These are phyloP conservation scores for Caenorhabditis uteleia DNA, from an alignment of 2,888 invertebrate species.

Conservation along the genomic window DNA sequence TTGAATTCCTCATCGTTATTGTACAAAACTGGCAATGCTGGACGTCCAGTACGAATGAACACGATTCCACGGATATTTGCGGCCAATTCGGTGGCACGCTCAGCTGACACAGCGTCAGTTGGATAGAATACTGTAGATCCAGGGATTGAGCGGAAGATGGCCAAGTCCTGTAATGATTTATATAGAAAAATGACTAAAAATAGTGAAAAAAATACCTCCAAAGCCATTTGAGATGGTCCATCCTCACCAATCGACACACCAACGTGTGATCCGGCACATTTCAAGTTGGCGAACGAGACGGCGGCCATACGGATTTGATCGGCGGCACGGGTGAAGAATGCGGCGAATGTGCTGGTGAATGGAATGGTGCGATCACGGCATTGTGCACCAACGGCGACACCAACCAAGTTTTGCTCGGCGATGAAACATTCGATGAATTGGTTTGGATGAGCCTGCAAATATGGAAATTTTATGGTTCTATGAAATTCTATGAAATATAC, in stretches of 20 bases:
- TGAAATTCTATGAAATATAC: too few relatives aligned
- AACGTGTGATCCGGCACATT: constrained; percentile 89
- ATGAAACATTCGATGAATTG: constrained; percentile 97
- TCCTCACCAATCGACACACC: constrained; percentile 86
- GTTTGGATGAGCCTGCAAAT: constrained; percentile 76
- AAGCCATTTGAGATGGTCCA: constrained; percentile 93
- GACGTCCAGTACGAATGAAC: constrained; percentile 93
- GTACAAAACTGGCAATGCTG: constrained; percentile 86
- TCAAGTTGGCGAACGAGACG: constrained; percentile 95
- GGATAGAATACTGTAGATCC: constrained; percentile 78
- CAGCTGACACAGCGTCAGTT: constrained; percentile 87
- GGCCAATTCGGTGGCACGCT: constrained; percentile 91
- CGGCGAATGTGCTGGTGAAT: constrained; percentile 95
- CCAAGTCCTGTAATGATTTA: constrained; percentile 81
- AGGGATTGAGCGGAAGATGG: constrained; percentile 90
- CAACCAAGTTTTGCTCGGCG: constrained; percentile 83
- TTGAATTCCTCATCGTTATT: constrained; percentile 82
- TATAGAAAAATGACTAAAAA: not conserved
- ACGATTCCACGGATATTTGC: constrained; percentile 77
- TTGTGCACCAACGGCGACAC: constrained; percentile 91
- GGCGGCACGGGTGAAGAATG: constrained; percentile 93
- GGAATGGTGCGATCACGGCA: constrained; percentile 90
- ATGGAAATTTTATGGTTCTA: too few relatives aligned
- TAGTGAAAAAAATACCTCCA: constrained; percentile 81
- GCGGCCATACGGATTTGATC: constrained; percentile 99